Conservation (phyloP, 92 coral and sea anemone genomes). For the Ricordea florida region DNA sequence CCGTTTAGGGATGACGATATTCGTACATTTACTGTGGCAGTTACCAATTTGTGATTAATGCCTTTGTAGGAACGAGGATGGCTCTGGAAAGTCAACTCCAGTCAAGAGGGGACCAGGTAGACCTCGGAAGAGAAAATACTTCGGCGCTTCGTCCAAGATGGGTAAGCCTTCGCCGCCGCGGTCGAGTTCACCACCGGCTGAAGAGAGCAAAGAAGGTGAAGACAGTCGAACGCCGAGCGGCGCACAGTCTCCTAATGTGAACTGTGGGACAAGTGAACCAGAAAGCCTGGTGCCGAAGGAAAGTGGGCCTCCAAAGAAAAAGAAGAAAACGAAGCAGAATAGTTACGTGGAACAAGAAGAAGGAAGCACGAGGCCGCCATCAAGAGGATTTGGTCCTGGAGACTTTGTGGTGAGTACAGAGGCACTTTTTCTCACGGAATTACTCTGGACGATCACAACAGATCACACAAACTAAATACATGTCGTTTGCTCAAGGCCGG, state of each 20-base stretch:
- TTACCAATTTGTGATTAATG: neutral
- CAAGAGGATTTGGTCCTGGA: conserved; percentile 45
- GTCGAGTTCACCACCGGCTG: conserved; percentile 26
- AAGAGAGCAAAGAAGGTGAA: conserved; percentile 36
- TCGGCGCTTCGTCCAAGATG: conserved; percentile 72
- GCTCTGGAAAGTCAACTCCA: conserved; percentile 77
- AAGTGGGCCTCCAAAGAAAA: conserved; percentile 68
- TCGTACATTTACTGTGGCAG: neutral
- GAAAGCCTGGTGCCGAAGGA: conserved; percentile 68
- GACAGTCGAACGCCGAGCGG: conserved; percentile 51
- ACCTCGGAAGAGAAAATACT: conserved; percentile 93
- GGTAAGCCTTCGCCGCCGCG: conserved; percentile 69
- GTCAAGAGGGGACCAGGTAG: conserved; percentile 97
- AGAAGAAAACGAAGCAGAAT: conserved; percentile 57
- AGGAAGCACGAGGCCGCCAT: conserved; percentile 28
- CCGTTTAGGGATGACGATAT: too few species aligned
- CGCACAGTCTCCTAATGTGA: conserved; percentile 60
- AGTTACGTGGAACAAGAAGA: conserved; percentile 9
- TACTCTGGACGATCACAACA: too few species aligned
- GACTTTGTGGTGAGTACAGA: conserved; percentile 49
- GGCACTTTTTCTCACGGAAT: neutral
- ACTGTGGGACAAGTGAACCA: conserved; percentile 61
- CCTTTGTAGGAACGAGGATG: conserved; percentile 48
- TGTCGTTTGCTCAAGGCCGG: too few species aligned
- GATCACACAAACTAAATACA: too few species aligned